phyloP scores from a whole-genome alignment of 2,888 invertebrate genomes.

The Lasius platythorax region DNA sequence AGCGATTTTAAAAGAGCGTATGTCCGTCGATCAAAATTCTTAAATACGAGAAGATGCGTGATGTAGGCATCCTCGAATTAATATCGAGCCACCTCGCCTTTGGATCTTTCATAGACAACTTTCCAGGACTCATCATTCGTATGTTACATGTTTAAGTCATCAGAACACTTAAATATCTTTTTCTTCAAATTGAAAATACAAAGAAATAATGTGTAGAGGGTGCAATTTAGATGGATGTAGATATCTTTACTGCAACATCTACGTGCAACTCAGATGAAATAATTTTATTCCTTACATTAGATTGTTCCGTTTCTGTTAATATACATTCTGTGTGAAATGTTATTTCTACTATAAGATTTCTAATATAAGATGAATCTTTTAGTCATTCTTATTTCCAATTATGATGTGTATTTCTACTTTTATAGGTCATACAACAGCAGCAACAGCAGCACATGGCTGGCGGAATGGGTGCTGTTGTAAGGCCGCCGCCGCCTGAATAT shows the following conservation, averaged over 20 bases:
- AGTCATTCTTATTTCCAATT: neutral
- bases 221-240: neutral
- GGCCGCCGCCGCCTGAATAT: conserved; percentile 95
- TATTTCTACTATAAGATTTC: too few species aligned
- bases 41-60: neutral
- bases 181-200: neutral
- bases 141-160: neutral
- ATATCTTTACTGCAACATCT: neutral
- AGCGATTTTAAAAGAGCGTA: conserved; percentile 54
- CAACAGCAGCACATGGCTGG: conserved; percentile 87
- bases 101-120: conserved; percentile 42
- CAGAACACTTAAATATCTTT: neutral
- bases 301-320: neutral
- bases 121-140: neutral
- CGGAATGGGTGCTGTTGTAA: conserved; percentile 85
- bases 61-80: neutral
- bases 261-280: neutral
- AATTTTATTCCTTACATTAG: neutral
- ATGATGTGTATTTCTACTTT: conserved; percentile 15
- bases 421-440: conserved; percentile 84
- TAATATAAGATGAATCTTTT: neutral
- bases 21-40: conserved; percentile 35
- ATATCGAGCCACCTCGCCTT: neutral
- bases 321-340: neutral
- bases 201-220: neutral